These are phyloP conservation scores for Bombyx huttoni DNA, from an alignment of 2,888 invertebrate species.

Conservation along the genomic window DNA sequence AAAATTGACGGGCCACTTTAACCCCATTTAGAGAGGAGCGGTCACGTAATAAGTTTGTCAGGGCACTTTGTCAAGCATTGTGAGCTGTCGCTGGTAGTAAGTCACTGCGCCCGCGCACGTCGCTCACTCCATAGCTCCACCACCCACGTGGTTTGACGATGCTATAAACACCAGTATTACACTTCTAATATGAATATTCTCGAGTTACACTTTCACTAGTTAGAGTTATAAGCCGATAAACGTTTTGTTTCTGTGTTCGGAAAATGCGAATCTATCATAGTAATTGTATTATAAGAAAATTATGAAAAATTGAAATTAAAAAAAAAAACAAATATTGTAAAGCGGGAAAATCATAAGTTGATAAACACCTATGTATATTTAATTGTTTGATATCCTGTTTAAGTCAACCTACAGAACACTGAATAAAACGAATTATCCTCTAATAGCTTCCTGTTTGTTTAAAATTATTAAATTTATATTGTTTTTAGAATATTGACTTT, in stretches of 20 bases:
- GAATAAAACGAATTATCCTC: conserved; percentile 10
- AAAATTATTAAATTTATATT: conserved; percentile 6
- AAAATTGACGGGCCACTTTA: background rate
- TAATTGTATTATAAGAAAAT: no score
- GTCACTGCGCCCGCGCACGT: conserved; percentile 28
- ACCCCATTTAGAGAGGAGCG: background rate
- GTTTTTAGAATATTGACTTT: no score
- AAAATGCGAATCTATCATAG: no score
- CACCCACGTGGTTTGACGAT: conserved; percentile 25
- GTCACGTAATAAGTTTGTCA: conserved; percentile 12
- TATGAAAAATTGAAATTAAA: no score
- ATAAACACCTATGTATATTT: background rate
- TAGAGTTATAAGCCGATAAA: no score
- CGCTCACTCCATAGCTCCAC: conserved; percentile 26
- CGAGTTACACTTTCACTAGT: no score
- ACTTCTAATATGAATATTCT: background rate
- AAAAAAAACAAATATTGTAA: background rate
- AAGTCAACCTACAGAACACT: no score
- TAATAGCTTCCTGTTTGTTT: conserved; percentile 27
- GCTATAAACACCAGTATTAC: background rate
- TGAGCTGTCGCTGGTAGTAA: conserved; percentile 29
- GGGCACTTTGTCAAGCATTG: conserved; percentile 22
- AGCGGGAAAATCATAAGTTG: background rate
- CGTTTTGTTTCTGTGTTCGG: no score
- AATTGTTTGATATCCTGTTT: background rate